Evolutionary conservation across 2,797 vertebrate genomes (phyloP).

Genomic region (Limnodromus scolopaceus): DNA sequence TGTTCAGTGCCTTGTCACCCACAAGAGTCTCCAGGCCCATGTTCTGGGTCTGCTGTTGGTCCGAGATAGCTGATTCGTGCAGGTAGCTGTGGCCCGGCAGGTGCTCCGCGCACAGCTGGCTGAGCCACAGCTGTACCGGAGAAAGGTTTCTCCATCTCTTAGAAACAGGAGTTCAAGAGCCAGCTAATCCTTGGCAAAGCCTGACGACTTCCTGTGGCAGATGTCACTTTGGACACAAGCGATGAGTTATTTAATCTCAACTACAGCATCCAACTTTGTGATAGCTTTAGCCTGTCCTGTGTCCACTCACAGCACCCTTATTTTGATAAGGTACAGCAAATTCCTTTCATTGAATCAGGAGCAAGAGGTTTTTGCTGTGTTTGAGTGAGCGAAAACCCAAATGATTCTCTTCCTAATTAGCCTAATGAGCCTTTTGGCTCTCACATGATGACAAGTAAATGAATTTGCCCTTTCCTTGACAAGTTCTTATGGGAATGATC

Average conservation of each 20-base stretch:
- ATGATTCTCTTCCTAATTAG: constrained; percentile 70
- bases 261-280: not conserved
- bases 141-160: not conserved
- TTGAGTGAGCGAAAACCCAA: constrained; percentile 40
- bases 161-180: not conserved
- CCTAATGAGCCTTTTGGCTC: constrained; percentile 75
- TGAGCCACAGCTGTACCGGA: not conserved
- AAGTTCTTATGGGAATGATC: constrained; percentile 70
- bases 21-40: not conserved
- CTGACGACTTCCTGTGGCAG: not conserved
- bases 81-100: not conserved
- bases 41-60: not conserved
- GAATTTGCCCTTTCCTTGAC: constrained; percentile 76
- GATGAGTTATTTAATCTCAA: not conserved
- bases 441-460: constrained; percentile 70
- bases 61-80: not conserved
- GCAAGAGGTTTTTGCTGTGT: constrained; percentile 24
- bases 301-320: not conserved
- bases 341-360: not conserved
- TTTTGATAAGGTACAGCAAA: not conserved
- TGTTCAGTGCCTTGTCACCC: not conserved
- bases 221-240: not conserved
- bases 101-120: not conserved
- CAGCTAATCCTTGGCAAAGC: not conserved
- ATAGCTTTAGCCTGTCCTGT: not conserved